phyloP scores from a whole-genome alignment of 2,888 invertebrate genomes.

The Coleophora flavipennella region DNA sequence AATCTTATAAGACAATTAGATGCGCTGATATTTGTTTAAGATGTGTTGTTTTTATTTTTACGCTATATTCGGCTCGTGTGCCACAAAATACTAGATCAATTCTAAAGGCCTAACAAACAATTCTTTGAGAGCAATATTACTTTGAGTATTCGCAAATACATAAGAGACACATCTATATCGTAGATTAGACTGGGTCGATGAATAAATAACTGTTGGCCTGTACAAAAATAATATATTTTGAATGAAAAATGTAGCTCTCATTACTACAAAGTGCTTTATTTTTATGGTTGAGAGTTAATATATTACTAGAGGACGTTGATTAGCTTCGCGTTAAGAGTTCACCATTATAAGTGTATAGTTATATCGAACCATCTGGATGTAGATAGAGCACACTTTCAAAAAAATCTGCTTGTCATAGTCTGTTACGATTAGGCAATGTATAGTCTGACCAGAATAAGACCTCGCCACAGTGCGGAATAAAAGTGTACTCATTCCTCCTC shows the following conservation, averaged over 20 bases:
- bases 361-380: too few relatives aligned
- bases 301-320: constrained; percentile 10
- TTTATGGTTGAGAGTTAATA: constrained; percentile 40
- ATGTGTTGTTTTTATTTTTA: too few relatives aligned
- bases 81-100: too few relatives aligned
- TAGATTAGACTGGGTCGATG: constrained; percentile 25
- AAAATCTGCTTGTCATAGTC: constrained; percentile 13
- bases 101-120: too few relatives aligned
- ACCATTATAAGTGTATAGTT: too few relatives aligned
- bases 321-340: constrained; percentile 13
- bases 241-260: constrained; percentile 42
- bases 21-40: too few relatives aligned
- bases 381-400: too few relatives aligned
- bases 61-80: too few relatives aligned
- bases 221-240: constrained; percentile 54
- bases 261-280: constrained; percentile 51
- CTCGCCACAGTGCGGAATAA: neutral
- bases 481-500: too few relatives aligned
- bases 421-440: constrained; percentile 11
- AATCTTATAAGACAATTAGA: too few relatives aligned
- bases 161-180: constrained; percentile 22
- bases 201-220: constrained; percentile 37
- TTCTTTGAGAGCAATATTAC: too few relatives aligned
- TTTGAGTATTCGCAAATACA: constrained; percentile 29
- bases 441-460: neutral